Conservation (phyloP, 2,888 invertebrate genomes). For the Leptinotarsa rubiginosa region DNA sequence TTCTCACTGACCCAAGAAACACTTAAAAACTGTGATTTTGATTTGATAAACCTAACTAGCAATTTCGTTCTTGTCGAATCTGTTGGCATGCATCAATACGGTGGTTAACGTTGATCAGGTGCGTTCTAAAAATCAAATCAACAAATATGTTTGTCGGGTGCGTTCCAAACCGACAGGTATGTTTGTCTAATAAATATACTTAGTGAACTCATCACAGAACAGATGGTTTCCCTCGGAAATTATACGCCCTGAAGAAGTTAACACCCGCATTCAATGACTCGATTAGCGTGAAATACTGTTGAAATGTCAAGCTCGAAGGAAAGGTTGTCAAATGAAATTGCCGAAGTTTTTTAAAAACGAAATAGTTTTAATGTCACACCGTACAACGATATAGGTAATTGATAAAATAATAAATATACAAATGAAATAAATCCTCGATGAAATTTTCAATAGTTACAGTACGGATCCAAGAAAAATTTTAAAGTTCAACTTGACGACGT, state of each 20-base stretch:
- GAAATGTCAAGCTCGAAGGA: background rate
- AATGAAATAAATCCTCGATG: constrained; percentile 52
- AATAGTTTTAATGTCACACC: constrained; percentile 62
- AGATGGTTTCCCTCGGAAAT: constrained; percentile 2
- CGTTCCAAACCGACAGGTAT: constrained; percentile 4
- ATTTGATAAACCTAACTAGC: background rate
- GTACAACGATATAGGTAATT: constrained; percentile 66
- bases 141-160: constrained; percentile 10
- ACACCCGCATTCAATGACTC: constrained; percentile 9
- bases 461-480: constrained; percentile 59
- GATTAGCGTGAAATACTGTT: constrained; percentile 3
- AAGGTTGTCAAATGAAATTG: constrained; percentile 32
- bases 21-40: background rate
- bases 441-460: constrained; percentile 40
- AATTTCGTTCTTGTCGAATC: constrained; percentile 13
- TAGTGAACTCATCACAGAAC: constrained; percentile 11
- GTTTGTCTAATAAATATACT: constrained; percentile 17
- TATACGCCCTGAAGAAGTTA: background rate
- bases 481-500: constrained; percentile 61
- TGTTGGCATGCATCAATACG: constrained; percentile 10
- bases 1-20: background rate
- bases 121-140: background rate
- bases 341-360: constrained; percentile 40
- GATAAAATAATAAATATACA: constrained; percentile 66
- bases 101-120: constrained; percentile 9